Conservation (phyloP, 1,140 invertebrate genomes). For the Steinernema khuongi region DNA sequence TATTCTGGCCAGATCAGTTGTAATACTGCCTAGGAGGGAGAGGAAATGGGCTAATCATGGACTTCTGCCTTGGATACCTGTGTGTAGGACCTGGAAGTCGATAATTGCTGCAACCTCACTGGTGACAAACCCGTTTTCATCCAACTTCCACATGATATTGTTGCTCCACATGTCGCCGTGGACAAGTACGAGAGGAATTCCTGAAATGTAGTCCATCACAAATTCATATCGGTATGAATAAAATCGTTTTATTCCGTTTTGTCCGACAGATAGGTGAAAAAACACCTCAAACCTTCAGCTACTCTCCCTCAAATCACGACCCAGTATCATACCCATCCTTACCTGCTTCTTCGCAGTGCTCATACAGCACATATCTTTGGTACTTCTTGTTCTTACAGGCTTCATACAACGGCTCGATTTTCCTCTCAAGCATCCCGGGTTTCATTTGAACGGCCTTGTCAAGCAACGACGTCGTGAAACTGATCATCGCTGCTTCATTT, state of each 20-base stretch:
- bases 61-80: too few species aligned
- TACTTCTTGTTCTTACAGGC: not conserved
- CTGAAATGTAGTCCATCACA: not conserved
- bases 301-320: too few species aligned
- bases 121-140: not conserved
- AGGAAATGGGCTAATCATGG: too few species aligned
- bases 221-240: not conserved
- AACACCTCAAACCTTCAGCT: too few species aligned
- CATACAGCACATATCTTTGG: not conserved
- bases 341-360: not conserved
- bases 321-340: not conserved
- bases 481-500: not conserved
- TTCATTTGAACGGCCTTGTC: conserved; percentile 9
- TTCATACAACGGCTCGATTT: not conserved
- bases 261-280: too few species aligned
- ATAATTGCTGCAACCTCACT: conserved; percentile 21
- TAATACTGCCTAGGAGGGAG: too few species aligned
- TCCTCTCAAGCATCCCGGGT: not conserved
- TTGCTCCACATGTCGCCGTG: conserved; percentile 25
- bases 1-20: not conserved
- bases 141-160: conserved; percentile 22
- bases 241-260: too few species aligned
- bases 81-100: conserved; percentile 19
- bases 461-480: not conserved
- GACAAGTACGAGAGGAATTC: not conserved